Base-by-base conservation (phyloP, 2,888 invertebrate genomes). In the Acanthosepion esculentum region DNA sequence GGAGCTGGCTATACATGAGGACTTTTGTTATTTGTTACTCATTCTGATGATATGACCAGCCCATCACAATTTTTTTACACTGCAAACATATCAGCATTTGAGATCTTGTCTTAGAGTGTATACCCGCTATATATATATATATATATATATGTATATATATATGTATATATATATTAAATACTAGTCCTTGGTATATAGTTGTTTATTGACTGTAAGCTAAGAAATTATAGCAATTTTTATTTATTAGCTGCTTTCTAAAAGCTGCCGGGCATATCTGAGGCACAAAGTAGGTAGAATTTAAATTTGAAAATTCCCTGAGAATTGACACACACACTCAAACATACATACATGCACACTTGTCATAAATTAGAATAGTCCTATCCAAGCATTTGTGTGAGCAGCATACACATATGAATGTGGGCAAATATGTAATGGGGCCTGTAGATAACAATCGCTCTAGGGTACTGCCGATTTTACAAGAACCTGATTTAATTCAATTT, bases 261-360 rank as follows among this genome's bases (percentile, higher is more conserved):
- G 78, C 78, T 78, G 33, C 78, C 59, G n/a, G n/a, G 33, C 10
- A 78, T 78, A 12, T 78, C 20, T n/a, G 78, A 78, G 78, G 78
- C 78, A 78, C 78, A 78, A 78, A 78, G n/a, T n/a, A 33, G 78
- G 78, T 78, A n/a, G 33, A 78, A 78, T 78, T 78, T 78, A 78
- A n/a, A 33, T 78, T 78, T 78, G 78, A 78, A 33, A 15, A 18
- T 78, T 78, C 78, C 78, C 78, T 78, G 78, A 78, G 78, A 78
- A 78, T 78, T n/a, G n/a, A 78, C n/a, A 78, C 78, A n/a, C n/a
- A 29, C 78, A 41, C 41, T 41, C 41, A 41, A 41, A 41, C 41
- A 41, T 41, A 41, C 41, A 41, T 41, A 41, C 41, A 78, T 23
- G 33, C 18, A 78, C 12, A 33, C 33, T 78, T 33, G 3, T n/a